Evolutionary conservation across 2,888 invertebrate species (phyloP).

Genomic region (Polylopha cassiicola): DNA sequence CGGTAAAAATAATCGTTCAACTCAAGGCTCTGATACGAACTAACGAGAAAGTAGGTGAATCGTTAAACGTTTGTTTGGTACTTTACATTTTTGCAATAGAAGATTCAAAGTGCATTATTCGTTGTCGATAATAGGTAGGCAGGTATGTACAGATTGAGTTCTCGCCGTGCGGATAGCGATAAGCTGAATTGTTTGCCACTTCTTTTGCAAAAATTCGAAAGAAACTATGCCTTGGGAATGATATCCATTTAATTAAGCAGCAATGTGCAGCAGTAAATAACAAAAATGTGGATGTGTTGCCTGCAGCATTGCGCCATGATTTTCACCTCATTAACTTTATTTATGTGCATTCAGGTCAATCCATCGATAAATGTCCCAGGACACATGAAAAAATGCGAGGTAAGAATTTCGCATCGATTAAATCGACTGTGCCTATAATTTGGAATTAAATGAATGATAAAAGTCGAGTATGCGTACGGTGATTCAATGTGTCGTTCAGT

Average conservation of each 20-base stretch:
- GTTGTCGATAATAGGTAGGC: too few relatives aligned
- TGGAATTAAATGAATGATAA: constrained; percentile 22
- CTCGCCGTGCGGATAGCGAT: too few relatives aligned
- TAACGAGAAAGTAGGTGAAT: constrained; percentile 32
- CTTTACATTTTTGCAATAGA: constrained; percentile 1
- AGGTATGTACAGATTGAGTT: too few relatives aligned
- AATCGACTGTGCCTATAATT: constrained; percentile 50
- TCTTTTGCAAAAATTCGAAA: constrained; percentile 10
- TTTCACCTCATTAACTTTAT: constrained; percentile 66
- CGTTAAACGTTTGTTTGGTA: constrained; percentile 15
- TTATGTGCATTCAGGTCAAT: constrained; percentile 58
- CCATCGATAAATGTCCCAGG: constrained; percentile 57
- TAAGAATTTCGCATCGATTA: constrained; percentile 59
- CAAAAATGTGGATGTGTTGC: constrained; percentile 25
- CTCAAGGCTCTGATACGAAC: constrained; percentile 37
- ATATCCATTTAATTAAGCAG: constrained; percentile 40
- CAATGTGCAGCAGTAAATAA: constrained; percentile 37
- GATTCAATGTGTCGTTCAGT: constrained; percentile 27
- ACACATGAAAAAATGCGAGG: constrained; percentile 50
- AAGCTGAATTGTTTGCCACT: constrained; percentile 11
- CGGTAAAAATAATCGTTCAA: constrained; percentile 37
- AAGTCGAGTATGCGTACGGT: constrained; percentile 22
- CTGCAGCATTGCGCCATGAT: constrained; percentile 43
- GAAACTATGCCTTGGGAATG: constrained; percentile 13
- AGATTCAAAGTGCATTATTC: too few relatives aligned